phyloP scores from a whole-genome alignment of 2,888 invertebrate species.

The Mythimna ferrago region DNA sequence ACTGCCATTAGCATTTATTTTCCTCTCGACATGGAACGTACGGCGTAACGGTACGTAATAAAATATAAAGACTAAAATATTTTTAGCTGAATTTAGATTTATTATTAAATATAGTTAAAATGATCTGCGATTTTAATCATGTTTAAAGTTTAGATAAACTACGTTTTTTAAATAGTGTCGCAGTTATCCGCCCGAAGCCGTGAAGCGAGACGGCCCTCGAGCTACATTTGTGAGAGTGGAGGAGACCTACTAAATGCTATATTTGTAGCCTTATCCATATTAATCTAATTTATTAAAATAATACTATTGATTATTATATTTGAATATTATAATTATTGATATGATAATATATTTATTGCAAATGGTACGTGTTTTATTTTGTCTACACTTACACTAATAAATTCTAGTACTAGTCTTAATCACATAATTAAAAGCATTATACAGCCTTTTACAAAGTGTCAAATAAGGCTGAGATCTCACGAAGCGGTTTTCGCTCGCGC shows the following conservation, averaged over 20 bases:
- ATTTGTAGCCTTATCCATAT: conserved; percentile 87
- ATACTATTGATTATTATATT: conserved; percentile 70
- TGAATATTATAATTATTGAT: conserved; percentile 85
- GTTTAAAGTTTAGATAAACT: conserved; percentile 59
- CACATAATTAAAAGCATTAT: conserved; percentile 25
- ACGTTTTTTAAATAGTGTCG: conserved; percentile 47
- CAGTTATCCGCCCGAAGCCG: conserved; percentile 44
- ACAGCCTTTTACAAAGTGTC: conserved; percentile 36
- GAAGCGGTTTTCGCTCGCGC: too few relatives aligned
- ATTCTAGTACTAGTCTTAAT: conserved; percentile 14
- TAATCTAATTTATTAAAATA: conserved; percentile 79
- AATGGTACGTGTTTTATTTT: conserved; percentile 62
- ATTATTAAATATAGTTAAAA: conserved; percentile 53
- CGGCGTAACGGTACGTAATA: conserved; percentile 49
- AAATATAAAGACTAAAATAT: conserved; percentile 61
- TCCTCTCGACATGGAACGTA: conserved; percentile 33
- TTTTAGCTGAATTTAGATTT: conserved; percentile 63
- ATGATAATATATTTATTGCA: conserved; percentile 89
- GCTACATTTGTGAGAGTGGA: conserved; percentile 81
- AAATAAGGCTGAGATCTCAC: too few relatives aligned
- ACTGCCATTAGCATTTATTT: conserved; percentile 67
- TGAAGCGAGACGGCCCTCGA: conserved; percentile 64
- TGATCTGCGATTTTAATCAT: conserved; percentile 65
- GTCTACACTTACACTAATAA: not conserved
- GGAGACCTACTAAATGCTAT: conserved; percentile 79